phyloP scores from a whole-genome alignment of 2,888 invertebrate species.

The Cetonia aurata region DNA sequence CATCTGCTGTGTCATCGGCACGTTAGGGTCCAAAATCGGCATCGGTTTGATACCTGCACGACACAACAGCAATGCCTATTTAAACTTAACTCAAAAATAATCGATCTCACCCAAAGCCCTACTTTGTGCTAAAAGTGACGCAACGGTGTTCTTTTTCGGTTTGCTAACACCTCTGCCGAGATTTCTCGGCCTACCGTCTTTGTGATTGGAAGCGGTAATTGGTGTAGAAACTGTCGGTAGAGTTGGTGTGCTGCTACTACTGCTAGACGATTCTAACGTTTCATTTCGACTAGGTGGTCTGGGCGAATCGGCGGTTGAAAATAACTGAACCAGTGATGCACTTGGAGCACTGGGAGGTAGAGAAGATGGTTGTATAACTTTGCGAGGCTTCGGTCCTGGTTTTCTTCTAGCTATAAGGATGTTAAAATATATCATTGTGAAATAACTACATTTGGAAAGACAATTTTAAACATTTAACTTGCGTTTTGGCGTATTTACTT shows the following conservation, averaged over 20 bases:
- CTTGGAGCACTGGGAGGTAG: conserved; percentile 68
- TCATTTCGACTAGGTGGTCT: conserved; percentile 69
- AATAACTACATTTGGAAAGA: background rate
- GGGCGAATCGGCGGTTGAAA: conserved; percentile 73
- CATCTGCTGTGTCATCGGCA: conserved; percentile 71
- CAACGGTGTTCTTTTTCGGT: conserved; percentile 93
- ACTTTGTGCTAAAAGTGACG: conserved; percentile 88
- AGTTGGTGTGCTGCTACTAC: conserved; percentile 51
- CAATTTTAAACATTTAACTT: background rate
- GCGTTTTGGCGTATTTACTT: conserved; percentile 57
- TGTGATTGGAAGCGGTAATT: conserved; percentile 62
- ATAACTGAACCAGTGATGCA: conserved; percentile 70
- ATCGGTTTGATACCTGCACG: conserved; percentile 77
- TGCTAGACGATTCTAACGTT: conserved; percentile 51
- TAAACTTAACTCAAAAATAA: conserved; percentile 24
- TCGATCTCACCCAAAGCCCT: conserved; percentile 74
- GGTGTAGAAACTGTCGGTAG: conserved; percentile 51
- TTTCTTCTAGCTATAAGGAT: conserved; percentile 76
- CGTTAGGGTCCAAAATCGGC: conserved; percentile 70
- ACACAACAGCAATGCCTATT: conserved; percentile 31
- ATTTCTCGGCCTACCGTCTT: conserved; percentile 86
- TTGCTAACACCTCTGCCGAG: conserved; percentile 89
- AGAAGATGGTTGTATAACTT: conserved; percentile 69
- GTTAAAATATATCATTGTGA: background rate
- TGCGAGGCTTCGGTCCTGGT: conserved; percentile 78